Conservation (phyloP, 1,140 invertebrate genomes). For the Onthophagus taurus region DNA sequence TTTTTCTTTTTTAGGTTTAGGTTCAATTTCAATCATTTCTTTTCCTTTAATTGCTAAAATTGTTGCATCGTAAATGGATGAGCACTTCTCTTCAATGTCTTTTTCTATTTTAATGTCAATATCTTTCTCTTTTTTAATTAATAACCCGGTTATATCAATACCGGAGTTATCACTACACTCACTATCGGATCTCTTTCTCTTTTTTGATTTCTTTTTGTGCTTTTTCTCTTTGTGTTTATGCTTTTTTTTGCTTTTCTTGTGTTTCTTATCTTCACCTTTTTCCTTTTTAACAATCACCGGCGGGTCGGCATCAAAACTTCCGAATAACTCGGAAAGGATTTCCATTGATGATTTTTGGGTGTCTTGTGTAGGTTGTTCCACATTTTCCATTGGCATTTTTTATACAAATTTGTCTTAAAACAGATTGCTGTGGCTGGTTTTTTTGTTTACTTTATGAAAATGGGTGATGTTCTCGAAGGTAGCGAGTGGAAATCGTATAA, state of each 20-base stretch:
- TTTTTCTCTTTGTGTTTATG: slow-evolving; percentile 41
- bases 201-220: slow-evolving; percentile 41
- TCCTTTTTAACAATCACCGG: slow-evolving; percentile 49
- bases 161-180: slow-evolving; percentile 22
- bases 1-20: not conserved
- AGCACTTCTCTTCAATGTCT: not conserved
- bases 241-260: slow-evolving; percentile 49
- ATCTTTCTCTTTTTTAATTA: slow-evolving; percentile 29
- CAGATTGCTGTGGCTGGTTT: not conserved
- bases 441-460: not conserved
- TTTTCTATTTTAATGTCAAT: not conserved
- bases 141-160: slow-evolving; percentile 31
- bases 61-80: slow-evolving; percentile 14
- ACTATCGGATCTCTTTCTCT: slow-evolving; percentile 24
- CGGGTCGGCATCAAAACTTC: slow-evolving; percentile 56
- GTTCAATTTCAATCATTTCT: slow-evolving; percentile 8
- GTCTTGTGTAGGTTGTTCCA: slow-evolving; percentile 11
- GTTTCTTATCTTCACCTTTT: slow-evolving; percentile 44
- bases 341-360: slow-evolving; percentile 52
- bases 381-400: slow-evolving; percentile 15
- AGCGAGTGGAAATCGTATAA: not conserved
- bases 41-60: slow-evolving; percentile 13
- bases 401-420: not conserved
- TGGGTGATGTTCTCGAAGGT: not conserved
- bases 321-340: slow-evolving; percentile 68